Evolutionary conservation across 2,888 invertebrate genomes (phyloP).

Genomic region (Ecliptopera silaceata): DNA sequence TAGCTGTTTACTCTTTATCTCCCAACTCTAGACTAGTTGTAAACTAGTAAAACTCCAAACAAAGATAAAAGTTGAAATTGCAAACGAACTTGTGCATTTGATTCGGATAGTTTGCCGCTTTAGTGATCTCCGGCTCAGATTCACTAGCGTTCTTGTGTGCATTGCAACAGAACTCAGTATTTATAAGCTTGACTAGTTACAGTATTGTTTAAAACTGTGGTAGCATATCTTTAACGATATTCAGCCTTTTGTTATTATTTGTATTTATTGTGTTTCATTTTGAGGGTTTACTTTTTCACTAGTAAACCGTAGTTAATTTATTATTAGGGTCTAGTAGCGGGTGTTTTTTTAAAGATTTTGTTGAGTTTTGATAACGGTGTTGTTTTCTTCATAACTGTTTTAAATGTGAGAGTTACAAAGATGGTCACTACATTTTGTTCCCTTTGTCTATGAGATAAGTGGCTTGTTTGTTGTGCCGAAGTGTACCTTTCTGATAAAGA

Average conservation of each 20-base stretch:
- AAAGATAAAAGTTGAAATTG: slow-evolving; percentile 38
- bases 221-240: too few relatives aligned
- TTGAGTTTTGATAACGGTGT: not conserved
- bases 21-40: slow-evolving; percentile 22
- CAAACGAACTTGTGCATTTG: slow-evolving; percentile 35
- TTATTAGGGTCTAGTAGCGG: not conserved
- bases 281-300: too few relatives aligned
- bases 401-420: not conserved
- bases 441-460: not conserved
- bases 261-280: too few relatives aligned
- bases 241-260: too few relatives aligned
- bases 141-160: slow-evolving; percentile 3
- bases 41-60: slow-evolving; percentile 34
- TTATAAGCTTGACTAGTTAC: too few relatives aligned
- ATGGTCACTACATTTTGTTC: not conserved
- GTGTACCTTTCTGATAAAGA: slow-evolving; percentile 9
- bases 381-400: too few relatives aligned
- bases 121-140: slow-evolving; percentile 21
- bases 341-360: not conserved
- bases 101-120: slow-evolving; percentile 28
- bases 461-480: not conserved
- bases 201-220: too few relatives aligned
- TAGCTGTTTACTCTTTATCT: slow-evolving; percentile 34
- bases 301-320: not conserved
- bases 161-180: not conserved